Evolutionary conservation across 1,140 invertebrate species (phyloP), one percentile per base, ranked within the genome.

Genomic region (Lithobius niger): DNA sequence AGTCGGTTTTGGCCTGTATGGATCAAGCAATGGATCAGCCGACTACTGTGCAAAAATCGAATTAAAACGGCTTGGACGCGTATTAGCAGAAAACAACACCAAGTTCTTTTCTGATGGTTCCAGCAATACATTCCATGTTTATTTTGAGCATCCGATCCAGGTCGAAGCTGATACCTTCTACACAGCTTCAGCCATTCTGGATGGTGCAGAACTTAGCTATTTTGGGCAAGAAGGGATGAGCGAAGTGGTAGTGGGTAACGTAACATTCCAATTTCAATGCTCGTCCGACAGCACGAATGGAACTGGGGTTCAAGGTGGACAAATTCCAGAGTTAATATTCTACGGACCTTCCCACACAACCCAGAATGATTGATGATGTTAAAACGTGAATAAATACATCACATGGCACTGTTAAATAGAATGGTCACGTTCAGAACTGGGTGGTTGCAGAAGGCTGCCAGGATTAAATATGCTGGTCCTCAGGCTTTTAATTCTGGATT

Each of bases 171-270:
- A 93, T 69, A 82, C 79, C 42, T 90, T 87, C 64, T 93, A 94
- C 64, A 93, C 88, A 1, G 88, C 88, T 15, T 91, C 87, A 1
- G 88, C 85, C 1, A 82, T 92, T 59, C 70, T 94, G 2, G 88
- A 93, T 67, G 90, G 90, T 10, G 82, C 80, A 27, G 91, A 96
- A 70, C 72, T 97, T 43, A 91, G 88, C 69, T 94, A 92, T 67
- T 94, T 93, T 68, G 90, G 90, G n/a, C 89, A 93, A 69, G 89
- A 94, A 71, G 89, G 90, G 21, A 80, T 93, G 76, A 88, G 84
- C 65, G 90, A 94, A 72, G 86, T 91, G 13, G 84, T 82, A 18
- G 84, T 88, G 61, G 86, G 86, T 16, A 83, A 82, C 63, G 88
- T 92, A 28, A 91, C 86, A 27, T 93, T 93, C 72, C 88, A 92